Evolutionary conservation across 2,113 vertebrate species (phyloP).

Genomic region (Vulpes ferrilata): DNA sequence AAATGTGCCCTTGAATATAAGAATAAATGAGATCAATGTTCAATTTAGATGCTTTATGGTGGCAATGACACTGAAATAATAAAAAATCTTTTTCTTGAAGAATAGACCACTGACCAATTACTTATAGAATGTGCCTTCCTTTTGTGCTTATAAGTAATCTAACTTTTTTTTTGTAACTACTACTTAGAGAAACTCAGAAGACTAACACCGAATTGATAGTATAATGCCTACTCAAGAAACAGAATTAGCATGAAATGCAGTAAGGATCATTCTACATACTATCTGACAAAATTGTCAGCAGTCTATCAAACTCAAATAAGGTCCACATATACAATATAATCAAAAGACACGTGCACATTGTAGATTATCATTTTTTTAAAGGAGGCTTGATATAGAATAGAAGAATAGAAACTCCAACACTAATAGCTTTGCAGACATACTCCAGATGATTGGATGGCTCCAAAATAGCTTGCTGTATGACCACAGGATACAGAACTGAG

Average conservation of each 20-base stretch:
- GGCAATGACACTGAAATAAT: not conserved
- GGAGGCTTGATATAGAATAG: not conserved
- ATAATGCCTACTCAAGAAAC: not conserved
- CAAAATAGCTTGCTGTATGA: not conserved
- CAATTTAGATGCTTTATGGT: not conserved
- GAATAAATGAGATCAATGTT: not conserved
- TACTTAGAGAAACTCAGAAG: not conserved
- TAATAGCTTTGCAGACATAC: not conserved
- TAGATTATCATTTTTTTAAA: too few species aligned
- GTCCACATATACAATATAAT: not conserved
- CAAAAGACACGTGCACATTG: not conserved
- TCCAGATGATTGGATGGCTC: not conserved
- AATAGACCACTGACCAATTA: not conserved
- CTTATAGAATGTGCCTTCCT: not conserved
- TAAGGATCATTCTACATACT: not conserved
- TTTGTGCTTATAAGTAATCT: not conserved
- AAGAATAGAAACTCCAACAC: not conserved
- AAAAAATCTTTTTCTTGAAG: fast-evolving
- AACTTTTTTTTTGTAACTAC: not conserved
- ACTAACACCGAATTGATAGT: not conserved
- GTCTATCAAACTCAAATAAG: not conserved
- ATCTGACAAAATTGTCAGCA: not conserved
- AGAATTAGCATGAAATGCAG: not conserved
- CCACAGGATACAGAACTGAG: not conserved
- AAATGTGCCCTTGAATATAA: not conserved